These are phyloP conservation scores for Neodiprion fabricii DNA, from an alignment of 1,140 invertebrate genomes.

Conservation along the genomic window DNA sequence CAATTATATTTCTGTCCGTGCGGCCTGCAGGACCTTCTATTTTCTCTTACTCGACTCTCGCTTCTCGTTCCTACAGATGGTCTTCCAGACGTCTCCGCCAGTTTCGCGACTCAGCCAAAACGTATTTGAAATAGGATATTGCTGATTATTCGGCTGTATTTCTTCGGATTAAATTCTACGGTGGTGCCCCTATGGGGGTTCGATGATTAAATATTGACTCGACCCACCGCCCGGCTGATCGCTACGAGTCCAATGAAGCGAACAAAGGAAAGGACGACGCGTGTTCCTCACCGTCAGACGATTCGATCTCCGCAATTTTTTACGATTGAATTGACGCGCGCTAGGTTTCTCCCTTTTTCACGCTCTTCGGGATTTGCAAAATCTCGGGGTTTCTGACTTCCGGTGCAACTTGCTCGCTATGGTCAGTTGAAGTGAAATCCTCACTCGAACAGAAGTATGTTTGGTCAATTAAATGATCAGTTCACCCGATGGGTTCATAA, in stretches of 20 bases:
- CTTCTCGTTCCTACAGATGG: not conserved
- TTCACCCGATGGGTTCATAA: too few species aligned
- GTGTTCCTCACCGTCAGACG: not conserved
- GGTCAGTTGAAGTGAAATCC: too few species aligned
- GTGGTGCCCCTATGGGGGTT: not conserved
- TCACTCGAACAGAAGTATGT: too few species aligned
- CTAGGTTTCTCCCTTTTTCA: not conserved
- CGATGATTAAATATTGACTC: constrained; percentile 5
- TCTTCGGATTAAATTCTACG: not conserved
- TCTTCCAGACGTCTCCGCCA: not conserved
- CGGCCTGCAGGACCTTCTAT: constrained; percentile 21
- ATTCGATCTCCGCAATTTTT: not conserved
- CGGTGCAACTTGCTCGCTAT: too few species aligned
- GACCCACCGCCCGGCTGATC: not conserved
- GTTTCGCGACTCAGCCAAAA: constrained; percentile 8
- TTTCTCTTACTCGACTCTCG: not conserved
- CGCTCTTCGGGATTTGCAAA: too few species aligned
- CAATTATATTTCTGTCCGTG: constrained; percentile 43
- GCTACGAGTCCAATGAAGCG: not conserved
- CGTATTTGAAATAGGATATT: not conserved
- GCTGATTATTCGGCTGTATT: not conserved
- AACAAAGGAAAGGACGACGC: not conserved
- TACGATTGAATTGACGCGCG: not conserved
- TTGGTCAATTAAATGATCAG: too few species aligned
- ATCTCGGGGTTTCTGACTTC: too few species aligned